These are phyloP conservation scores for Schrankia costaestrigalis DNA, from an alignment of 2,888 invertebrate genomes.

Conservation along the genomic window DNA sequence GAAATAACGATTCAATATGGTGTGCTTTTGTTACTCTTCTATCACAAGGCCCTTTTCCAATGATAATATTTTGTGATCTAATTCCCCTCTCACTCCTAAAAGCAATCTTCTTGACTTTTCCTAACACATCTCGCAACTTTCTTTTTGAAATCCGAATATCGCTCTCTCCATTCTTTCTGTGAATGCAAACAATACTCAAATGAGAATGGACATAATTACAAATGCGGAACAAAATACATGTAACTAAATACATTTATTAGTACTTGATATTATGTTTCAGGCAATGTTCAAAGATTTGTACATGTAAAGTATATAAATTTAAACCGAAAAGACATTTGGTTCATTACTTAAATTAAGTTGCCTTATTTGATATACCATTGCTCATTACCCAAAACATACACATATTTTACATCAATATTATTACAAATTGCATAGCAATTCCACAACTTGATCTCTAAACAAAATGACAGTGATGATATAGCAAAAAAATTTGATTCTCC, in stretches of 20 bases:
- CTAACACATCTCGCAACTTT: constrained; percentile 98
- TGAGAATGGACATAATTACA: constrained; percentile 24
- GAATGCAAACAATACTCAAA: constrained; percentile 64
- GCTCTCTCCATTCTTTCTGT: constrained; percentile 99
- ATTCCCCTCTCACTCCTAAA: constrained; percentile 82
- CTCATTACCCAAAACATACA: too few relatives aligned
- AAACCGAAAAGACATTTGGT: too few relatives aligned
- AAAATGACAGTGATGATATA: too few relatives aligned
- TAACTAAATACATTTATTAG: not conserved
- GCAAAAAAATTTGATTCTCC: too few relatives aligned
- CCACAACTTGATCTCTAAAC: too few relatives aligned
- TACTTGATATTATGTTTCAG: not conserved
- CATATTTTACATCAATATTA: too few relatives aligned
- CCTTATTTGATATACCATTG: too few relatives aligned
- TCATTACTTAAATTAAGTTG: too few relatives aligned
- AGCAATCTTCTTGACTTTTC: constrained; percentile 99
- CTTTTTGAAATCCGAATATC: constrained; percentile 97
- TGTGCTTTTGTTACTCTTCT: constrained; percentile 45
- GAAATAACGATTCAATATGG: constrained; percentile 37
- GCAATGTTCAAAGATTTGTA: too few relatives aligned
- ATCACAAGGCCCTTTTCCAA: constrained; percentile 68
- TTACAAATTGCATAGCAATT: too few relatives aligned
- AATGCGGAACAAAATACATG: constrained; percentile 13
- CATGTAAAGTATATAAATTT: too few relatives aligned
- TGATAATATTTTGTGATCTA: constrained; percentile 58